Percentiles rank a stretch among this genome's conserved stretches.
phyloP scores from a whole-genome alignment of 2,113 vertebrate species.

The Naja naja region DNA sequence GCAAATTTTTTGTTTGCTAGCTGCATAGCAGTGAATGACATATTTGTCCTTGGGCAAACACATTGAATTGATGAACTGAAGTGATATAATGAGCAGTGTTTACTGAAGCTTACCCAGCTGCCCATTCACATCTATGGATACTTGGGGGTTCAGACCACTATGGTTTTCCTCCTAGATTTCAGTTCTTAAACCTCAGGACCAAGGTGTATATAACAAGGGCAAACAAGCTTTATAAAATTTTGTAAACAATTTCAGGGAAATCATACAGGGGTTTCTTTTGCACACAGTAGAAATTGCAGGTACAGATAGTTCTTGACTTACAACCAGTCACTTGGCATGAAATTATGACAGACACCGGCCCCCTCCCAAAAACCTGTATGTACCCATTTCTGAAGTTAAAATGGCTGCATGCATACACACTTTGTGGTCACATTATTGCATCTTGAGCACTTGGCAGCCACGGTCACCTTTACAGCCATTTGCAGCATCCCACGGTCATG shows the following conservation, averaged over 20 bases:
- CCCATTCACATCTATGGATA: constrained; percentile 15
- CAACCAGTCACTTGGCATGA: not conserved
- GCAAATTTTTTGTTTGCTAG: fast-evolving
- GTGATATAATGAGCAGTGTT: not conserved
- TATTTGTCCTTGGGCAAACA: fast-evolving
- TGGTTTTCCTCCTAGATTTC: not conserved
- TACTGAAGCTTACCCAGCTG: not conserved
- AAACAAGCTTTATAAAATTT: not conserved
- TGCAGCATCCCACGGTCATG: not conserved
- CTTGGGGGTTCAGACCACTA: not conserved
- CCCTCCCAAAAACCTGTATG: not conserved
- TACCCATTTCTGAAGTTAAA: not conserved
- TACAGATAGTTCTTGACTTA: not conserved
- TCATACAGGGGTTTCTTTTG: no score
- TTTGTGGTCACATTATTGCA: not conserved
- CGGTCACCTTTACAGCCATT: not conserved
- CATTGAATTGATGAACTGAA: not conserved
- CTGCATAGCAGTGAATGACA: not conserved
- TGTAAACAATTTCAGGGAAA: not conserved
- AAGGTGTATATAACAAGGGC: not conserved
- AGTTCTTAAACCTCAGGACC: not conserved
- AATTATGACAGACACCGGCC: not conserved
- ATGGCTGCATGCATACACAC: not conserved
- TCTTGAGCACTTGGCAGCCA: not conserved
- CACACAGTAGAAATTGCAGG: not conserved